Percentiles rank a stretch among this genome's conserved stretches.
Evolutionary conservation across 2,888 invertebrate species (phyloP).

Genomic region (Brachyptera putata): DNA sequence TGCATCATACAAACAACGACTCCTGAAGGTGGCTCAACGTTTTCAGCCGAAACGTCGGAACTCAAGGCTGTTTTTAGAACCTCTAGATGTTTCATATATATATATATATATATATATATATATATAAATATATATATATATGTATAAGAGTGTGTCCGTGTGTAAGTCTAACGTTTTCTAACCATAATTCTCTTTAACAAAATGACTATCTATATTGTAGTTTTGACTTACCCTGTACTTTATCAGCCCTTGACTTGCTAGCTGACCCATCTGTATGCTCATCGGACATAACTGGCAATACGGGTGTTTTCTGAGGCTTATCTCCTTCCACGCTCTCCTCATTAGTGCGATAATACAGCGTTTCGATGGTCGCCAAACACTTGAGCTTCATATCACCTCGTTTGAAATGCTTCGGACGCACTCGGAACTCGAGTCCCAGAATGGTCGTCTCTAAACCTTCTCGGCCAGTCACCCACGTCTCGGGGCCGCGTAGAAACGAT

Average conservation of each 20-base stretch:
- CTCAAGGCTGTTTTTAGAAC: too few species aligned
- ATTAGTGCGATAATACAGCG: conserved; percentile 81
- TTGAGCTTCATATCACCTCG: conserved; percentile 81
- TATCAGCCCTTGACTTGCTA: conserved; percentile 64
- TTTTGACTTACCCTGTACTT: conserved; percentile 70
- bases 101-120: too few species aligned
- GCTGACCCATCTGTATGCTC: conserved; percentile 63
- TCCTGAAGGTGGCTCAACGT: too few species aligned
- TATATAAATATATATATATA: too few species aligned
- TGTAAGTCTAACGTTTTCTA: too few species aligned
- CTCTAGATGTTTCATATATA: too few species aligned
- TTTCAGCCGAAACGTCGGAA: too few species aligned
- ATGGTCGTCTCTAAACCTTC: conserved; percentile 74
- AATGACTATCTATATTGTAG: too few species aligned
- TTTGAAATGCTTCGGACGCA: conserved; percentile 72
- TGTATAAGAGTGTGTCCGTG: too few species aligned
- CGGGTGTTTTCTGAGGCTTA: conserved; percentile 64
- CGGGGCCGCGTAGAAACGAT: conserved; percentile 49
- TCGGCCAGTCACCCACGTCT: conserved; percentile 50
- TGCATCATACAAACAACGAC: too few species aligned
- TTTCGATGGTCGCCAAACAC: conserved; percentile 83
- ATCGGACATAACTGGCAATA: conserved; percentile 43
- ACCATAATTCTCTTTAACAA: too few species aligned
- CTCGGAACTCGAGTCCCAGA: conserved; percentile 74
- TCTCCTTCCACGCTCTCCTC: conserved; percentile 83